Conservation (phyloP, 2,888 invertebrate species). For the Acanthopleura granulata region DNA sequence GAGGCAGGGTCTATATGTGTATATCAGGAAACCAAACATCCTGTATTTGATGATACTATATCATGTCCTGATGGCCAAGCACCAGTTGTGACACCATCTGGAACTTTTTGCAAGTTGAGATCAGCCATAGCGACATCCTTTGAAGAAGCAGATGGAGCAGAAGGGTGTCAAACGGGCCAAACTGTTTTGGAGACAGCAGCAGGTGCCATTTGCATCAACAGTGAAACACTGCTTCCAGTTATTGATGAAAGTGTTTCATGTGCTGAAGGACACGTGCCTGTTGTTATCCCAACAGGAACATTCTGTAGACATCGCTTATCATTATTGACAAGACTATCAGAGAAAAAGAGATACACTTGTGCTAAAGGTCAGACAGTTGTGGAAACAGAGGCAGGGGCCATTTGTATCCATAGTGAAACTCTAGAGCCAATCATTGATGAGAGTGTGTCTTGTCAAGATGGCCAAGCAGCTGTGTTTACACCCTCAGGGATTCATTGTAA, state of each 20-base stretch:
- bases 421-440: neutral
- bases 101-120: neutral
- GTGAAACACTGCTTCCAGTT: neutral
- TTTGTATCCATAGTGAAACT: slow-evolving; percentile 6
- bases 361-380: neutral
- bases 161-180: neutral
- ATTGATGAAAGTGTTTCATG: slow-evolving; percentile 5
- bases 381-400: neutral
- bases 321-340: neutral
- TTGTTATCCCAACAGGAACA: neutral
- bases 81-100: slow-evolving; percentile 3
- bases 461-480: slow-evolving; percentile 1
- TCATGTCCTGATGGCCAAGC: slow-evolving; percentile 5
- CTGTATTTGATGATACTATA: neutral
- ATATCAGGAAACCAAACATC: neutral
- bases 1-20: slow-evolving; percentile 7
- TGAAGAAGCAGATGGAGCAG: neutral
- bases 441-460: slow-evolving; percentile 11
- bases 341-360: neutral
- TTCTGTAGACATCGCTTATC: neutral
- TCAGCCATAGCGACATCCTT: neutral
- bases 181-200: neutral
- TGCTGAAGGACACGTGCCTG: neutral
- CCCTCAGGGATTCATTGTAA: neutral
- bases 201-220: neutral